A percentile compares a stretch with the other conserved stretches of the same genome.
These are phyloP conservation scores for Cepphus grylle DNA, from an alignment of 2,113 vertebrate species.

Conservation along the genomic window DNA sequence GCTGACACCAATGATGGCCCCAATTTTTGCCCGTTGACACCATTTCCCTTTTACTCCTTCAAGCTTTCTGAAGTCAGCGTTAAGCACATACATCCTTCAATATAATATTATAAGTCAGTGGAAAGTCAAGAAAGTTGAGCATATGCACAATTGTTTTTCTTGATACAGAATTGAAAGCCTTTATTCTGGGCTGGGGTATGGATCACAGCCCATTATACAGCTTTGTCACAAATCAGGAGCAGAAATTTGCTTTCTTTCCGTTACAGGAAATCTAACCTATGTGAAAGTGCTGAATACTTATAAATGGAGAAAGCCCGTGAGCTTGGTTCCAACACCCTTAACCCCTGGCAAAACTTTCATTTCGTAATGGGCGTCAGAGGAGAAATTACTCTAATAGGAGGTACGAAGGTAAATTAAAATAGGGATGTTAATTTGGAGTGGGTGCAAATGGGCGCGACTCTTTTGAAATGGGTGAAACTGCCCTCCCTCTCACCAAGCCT, in stretches of 20 bases:
- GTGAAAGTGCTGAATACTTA: not conserved
- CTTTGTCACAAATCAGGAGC: not conserved
- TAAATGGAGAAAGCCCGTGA: not conserved
- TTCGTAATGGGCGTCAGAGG: not conserved
- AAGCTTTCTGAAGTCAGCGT: not conserved
- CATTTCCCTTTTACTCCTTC: not conserved
- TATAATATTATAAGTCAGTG: not conserved
- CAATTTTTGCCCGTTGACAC: not conserved
- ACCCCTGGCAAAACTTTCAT: not conserved
- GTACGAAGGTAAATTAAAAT: not conserved
- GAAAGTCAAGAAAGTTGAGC: not conserved
- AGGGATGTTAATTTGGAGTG: not conserved
- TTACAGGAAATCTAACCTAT: not conserved
- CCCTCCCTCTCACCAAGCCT: not conserved
- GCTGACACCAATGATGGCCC: accelerated
- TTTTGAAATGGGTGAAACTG: not conserved
- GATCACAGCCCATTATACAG: not conserved
- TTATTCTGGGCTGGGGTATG: not conserved
- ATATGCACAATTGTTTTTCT: not conserved
- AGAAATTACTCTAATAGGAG: not conserved
- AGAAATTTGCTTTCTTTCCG: not conserved
- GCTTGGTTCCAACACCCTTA: not conserved
- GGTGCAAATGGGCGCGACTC: not conserved
- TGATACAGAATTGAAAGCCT: not conserved
- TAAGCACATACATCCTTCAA: not conserved